phyloP scores from a whole-genome alignment of 53 echinoderm and acorn worm species.

The Astropecten irregularis region DNA sequence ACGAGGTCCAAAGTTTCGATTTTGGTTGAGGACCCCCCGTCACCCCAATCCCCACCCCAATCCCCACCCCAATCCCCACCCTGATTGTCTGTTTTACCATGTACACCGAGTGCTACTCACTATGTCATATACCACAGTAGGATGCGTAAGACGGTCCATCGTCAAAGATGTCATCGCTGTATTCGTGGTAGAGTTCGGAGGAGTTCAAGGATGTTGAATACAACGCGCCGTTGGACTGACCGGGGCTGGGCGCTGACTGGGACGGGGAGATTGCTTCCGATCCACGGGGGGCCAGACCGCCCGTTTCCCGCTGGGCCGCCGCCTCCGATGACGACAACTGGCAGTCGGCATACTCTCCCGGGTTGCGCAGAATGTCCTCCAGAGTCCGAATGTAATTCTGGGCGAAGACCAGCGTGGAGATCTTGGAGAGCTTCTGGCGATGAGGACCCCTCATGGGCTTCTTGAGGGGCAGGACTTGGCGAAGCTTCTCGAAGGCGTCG shows the following conservation, averaged over 20 bases:
- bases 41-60: too few relatives aligned
- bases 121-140: too few relatives aligned
- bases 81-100: too few relatives aligned
- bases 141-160: neutral
- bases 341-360: constrained; percentile 54
- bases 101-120: too few relatives aligned
- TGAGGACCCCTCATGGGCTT: constrained; percentile 68
- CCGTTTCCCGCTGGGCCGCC: neutral
- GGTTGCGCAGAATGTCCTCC: constrained; percentile 76
- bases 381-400: constrained; percentile 87
- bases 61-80: too few relatives aligned
- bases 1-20: too few relatives aligned
- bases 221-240: neutral
- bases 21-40: too few relatives aligned
- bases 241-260: neutral
- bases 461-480: constrained; percentile 75
- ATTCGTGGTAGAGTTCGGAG: neutral
- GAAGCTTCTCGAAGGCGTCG: constrained; percentile 87
- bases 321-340: neutral
- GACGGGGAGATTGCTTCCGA: neutral
- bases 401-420: constrained; percentile 85
- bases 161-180: neutral
- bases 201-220: neutral
- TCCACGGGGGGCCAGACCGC: neutral
- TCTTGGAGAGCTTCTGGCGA: constrained; percentile 87